Percentiles rank a stretch among this genome's conserved stretches.
phyloP scores from a whole-genome alignment of 2,888 invertebrate species.

The Rhagium mordax region DNA sequence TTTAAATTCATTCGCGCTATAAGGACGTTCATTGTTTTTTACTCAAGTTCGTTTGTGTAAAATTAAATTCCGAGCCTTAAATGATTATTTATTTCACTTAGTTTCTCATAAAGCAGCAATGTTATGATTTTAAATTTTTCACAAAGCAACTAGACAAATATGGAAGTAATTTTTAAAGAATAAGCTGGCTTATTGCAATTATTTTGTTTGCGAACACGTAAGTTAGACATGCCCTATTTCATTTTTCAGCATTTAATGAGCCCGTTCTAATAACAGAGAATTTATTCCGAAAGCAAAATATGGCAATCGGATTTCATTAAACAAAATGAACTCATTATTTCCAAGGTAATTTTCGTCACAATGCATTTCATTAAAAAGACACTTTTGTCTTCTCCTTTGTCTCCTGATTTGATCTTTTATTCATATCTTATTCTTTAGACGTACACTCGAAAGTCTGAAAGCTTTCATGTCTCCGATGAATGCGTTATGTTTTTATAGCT shows the following conservation, averaged over 20 bases:
- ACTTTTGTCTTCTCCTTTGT: constrained; percentile 26
- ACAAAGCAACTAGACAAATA: no score
- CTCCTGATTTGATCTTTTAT: constrained; percentile 51
- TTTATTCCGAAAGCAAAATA: background rate
- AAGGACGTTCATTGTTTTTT: background rate
- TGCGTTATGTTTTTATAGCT: constrained; percentile 50
- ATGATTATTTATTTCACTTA: background rate
- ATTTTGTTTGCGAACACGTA: no score
- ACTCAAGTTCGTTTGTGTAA: background rate
- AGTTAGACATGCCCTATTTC: no score
- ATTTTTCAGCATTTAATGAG: no score
- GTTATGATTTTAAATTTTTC: no score
- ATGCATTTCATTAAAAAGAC: constrained; percentile 32
- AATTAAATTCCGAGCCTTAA: background rate
- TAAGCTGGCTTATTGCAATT: no score
- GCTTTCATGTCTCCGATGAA: constrained; percentile 48
- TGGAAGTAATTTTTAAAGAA: no score
- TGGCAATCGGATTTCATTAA: constrained; percentile 25
- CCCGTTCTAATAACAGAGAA: background rate
- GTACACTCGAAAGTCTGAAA: constrained; percentile 35
- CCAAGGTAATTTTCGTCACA: constrained; percentile 29
- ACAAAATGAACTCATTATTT: constrained; percentile 32
- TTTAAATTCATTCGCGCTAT: background rate
- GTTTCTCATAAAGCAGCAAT: no score
- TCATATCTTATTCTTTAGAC: constrained; percentile 44